phyloP scores from a whole-genome alignment of 2,113 vertebrate species.

The Neodon shergylaensis region DNA sequence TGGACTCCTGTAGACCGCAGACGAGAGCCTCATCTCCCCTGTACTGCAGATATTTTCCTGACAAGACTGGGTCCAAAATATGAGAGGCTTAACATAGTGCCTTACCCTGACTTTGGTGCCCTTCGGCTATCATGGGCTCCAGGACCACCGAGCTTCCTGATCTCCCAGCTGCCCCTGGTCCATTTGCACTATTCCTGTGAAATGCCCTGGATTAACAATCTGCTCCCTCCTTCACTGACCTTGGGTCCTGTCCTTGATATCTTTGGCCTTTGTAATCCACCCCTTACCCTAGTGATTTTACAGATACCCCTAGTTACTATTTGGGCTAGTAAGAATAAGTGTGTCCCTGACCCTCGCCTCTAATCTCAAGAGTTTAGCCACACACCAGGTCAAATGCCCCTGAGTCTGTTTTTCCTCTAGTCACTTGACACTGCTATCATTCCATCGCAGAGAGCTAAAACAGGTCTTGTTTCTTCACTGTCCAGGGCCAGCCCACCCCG shows the following conservation, averaged over 20 bases:
- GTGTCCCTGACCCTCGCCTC: background rate
- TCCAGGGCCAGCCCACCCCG: accelerated
- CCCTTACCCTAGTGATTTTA: background rate
- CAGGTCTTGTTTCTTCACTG: background rate
- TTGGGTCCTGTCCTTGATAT: background rate
- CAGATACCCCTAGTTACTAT: too few relatives aligned
- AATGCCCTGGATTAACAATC: background rate
- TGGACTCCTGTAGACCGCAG: background rate
- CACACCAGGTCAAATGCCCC: background rate
- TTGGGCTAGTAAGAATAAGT: background rate
- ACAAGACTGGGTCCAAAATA: background rate
- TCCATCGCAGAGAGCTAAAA: background rate
- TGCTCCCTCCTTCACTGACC: background rate
- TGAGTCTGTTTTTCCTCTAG: background rate
- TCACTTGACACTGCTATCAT: background rate
- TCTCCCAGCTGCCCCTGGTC: too few relatives aligned
- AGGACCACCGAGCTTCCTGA: accelerated
- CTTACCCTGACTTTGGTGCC: background rate
- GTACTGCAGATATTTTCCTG: background rate
- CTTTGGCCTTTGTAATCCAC: background rate
- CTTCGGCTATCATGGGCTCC: background rate
- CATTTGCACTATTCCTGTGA: background rate
- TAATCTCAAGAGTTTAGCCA: background rate
- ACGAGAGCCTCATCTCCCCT: background rate
- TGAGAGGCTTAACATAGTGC: background rate